These are phyloP conservation scores for Aphelinus atriplicis DNA, from an alignment of 1,140 invertebrate species.

Conservation along the genomic window DNA sequence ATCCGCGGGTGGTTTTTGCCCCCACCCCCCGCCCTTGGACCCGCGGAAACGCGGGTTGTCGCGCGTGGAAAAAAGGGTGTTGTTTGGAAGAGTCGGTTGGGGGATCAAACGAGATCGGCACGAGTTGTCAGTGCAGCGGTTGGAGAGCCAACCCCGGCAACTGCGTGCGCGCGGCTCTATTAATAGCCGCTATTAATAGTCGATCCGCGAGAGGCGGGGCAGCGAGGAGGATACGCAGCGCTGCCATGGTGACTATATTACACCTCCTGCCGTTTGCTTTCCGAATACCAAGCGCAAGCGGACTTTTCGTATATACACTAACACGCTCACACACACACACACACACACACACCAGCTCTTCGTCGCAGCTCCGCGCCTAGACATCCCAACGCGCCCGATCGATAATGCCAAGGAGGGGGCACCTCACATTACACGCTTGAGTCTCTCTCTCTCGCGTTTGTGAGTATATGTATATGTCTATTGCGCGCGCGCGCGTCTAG, in stretches of 20 bases:
- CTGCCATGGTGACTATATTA: slow-evolving; percentile 7
- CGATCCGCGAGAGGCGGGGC: background rate
- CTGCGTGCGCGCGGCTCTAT: background rate
- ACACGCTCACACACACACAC: background rate
- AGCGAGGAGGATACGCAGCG: background rate
- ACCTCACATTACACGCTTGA: background rate
- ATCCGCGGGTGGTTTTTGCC: no score
- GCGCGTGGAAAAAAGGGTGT: no score
- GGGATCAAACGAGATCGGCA: background rate
- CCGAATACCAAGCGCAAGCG: no score
- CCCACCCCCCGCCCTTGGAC: no score
- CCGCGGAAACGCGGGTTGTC: no score
- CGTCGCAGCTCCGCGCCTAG: background rate
- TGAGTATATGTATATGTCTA: no score
- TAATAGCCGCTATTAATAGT: slow-evolving; percentile 17
- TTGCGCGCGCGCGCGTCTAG: background rate
- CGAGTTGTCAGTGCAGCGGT: background rate
- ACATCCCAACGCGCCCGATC: background rate
- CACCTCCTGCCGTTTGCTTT: no score
- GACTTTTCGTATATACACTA: no score
- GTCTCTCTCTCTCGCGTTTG: no score
- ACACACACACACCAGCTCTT: background rate
- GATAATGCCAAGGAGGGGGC: slow-evolving; percentile 17
- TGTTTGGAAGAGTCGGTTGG: no score
- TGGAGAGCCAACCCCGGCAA: no score